Base-by-base conservation (phyloP, 2,888 invertebrate genomes). In the Plebejus melissa region DNA sequence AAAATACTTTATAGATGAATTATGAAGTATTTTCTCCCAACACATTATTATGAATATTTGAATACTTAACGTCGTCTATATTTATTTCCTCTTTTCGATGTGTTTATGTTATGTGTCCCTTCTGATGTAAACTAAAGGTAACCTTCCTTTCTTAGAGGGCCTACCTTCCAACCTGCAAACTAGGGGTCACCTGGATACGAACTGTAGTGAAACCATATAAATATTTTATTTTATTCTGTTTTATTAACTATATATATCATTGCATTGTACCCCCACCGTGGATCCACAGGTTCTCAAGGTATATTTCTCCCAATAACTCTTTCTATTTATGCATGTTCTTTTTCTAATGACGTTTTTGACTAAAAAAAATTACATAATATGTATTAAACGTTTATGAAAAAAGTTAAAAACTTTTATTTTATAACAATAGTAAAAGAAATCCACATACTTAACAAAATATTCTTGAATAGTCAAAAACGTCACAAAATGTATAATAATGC, bases 241-340 rank as follows among this genome's bases (percentile, higher is more conserved):
- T 87, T 84, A 93, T 90, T 91, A 91, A 93, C 91, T 82, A 88
- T 91, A 81, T 88, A 88, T 90, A 81, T 88, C 87, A 88, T 93
- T 93, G 90, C 93, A 91, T 93, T 93, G 91, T 87, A 91, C 87
- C 91, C 89, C 87, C 84, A 92, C 91, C 91, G 88, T 81, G 94
- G 94, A 94, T 90, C 93, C 84, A 91, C 94, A 94, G 94, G 94
- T 94, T 93, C 94, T 94, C 90, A 94, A 94, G 94, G 94, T 94
- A 93, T 90, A 92, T 90, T 85, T 90, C 83, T 92, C 92, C 92
- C 91, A 88, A 89, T 92, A 91, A 91, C 86, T 91, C 89, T 88
- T 84, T 88, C 89, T 90, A 84, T 90, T 89, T 90, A 83, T 90
- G 93, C 93, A 93, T 93, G 93, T 81, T 79, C 81, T 85, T 87